Conservation (phyloP, 2,888 invertebrate species). For the Acanthoscelides obtectus region DNA sequence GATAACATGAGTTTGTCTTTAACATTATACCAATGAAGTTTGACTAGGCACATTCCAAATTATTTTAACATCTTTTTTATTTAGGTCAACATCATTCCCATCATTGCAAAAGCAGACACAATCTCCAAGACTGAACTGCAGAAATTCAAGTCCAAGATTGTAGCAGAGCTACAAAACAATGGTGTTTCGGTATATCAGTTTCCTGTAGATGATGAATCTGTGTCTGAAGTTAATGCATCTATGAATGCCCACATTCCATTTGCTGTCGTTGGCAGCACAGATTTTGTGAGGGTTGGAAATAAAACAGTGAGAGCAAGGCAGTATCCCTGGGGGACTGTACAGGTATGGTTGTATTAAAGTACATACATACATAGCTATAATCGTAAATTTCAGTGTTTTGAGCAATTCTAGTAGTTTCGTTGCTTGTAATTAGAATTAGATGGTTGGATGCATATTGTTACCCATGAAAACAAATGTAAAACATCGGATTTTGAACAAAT, state of each 20-base stretch:
- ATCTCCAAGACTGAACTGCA: constrained; percentile 96
- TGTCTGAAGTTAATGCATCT: constrained; percentile 74
- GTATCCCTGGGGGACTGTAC: constrained; percentile 98
- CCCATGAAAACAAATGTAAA: no score
- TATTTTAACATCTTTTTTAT: constrained; percentile 4
- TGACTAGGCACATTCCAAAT: no score
- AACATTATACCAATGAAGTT: no score
- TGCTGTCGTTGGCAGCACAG: constrained; percentile 97
- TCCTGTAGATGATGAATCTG: constrained; percentile 95
- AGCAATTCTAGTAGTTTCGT: no score
- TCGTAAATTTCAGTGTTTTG: no score
- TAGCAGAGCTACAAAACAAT: constrained; percentile 86
- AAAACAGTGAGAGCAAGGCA: constrained; percentile 93
- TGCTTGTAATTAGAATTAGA: no score
- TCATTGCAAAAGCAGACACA: constrained; percentile 99
- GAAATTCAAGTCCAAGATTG: constrained; percentile 94
- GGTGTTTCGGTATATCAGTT: constrained; percentile 98
- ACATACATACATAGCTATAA: no score
- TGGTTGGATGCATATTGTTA: no score
- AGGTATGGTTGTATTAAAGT: no score
- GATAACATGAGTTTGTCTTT: no score
- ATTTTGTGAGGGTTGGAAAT: constrained; percentile 94
- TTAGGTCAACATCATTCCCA: constrained; percentile 84
- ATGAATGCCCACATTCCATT: constrained; percentile 97
- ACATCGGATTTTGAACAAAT: no score